Base-by-base conservation (phyloP, 1,140 invertebrate genomes). In the Drosophila subobscura region DNA sequence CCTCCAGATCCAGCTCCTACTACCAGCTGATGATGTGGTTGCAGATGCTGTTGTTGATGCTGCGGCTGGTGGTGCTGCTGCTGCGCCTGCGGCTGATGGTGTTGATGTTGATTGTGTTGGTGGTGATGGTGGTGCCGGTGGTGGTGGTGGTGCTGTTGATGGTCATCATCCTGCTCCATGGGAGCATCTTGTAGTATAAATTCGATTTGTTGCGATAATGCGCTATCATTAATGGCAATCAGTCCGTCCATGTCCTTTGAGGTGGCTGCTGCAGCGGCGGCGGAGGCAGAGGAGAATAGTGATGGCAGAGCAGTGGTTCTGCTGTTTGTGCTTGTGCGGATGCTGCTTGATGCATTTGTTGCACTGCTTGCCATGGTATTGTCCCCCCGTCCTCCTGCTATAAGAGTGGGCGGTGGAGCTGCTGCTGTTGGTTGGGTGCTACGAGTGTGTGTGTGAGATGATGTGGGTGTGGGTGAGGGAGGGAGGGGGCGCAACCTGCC, bases 161-260 rank as follows among this genome's bases (percentile, higher is more conserved):
- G 74, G 56, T 89, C 79, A 33, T 83, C 77, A 70, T 79, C 86
- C 55, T 88, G 86, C 89, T 91, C 90, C 86, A 90, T 90, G 75
- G 90, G 90, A 86, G 89, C 89, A 74, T 91, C 90, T 77, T 91
- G 90, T 67, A 91, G 72, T 71, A 91, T 91, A 91, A 91, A 91
- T 91, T 91, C 90, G 89, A 91, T 91, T 90, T 91, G 90, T 91
- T 91, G 90, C 75, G 90, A 91, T 74, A 91, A 74, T 72, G 90
- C 84, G 80, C 83, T 91, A 81, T 91, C 90, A 67, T 91, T 91
- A 59, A 91, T 91, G 72, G 89, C 86, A 67, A 91, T 91, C 72
- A 91, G 74, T 79, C 89, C 81, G 59, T 91, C 89, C 64, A 90
- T 72, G 78, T 91, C 89, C 72, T 90, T 88, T 44, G 58, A 52